Conservation (phyloP, 2,888 invertebrate species). For the Biston betularia region DNA sequence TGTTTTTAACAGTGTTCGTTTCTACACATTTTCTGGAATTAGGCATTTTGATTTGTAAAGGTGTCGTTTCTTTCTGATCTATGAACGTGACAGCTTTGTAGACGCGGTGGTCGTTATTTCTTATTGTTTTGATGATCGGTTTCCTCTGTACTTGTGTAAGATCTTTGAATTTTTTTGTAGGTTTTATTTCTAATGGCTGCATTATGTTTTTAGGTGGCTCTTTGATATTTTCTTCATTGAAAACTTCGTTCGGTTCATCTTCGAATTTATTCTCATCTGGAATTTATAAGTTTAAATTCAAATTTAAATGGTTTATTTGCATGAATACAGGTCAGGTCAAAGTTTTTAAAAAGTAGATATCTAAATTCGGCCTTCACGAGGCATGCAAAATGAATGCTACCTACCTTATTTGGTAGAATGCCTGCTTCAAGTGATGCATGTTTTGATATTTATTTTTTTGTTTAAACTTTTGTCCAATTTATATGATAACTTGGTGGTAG, state of each 20-base stretch:
- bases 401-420: no score
- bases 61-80: constrained; percentile 50
- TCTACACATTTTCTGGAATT: constrained; percentile 6
- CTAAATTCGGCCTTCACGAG: no score
- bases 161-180: constrained; percentile 36
- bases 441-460: no score
- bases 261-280: constrained; percentile 1
- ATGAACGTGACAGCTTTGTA: constrained; percentile 69
- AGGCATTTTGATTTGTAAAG: constrained; percentile 62
- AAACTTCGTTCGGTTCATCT: constrained; percentile 8
- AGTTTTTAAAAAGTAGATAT: no score
- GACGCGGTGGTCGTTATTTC: constrained; percentile 37
- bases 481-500: no score
- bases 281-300: background rate
- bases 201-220: constrained; percentile 29
- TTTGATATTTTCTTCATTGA: constrained; percentile 23
- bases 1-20: constrained; percentile 6
- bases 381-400: no score
- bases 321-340: no score
- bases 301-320: no score
- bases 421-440: no score
- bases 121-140: constrained; percentile 60
- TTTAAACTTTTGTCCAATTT: no score
- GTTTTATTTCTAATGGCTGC: constrained; percentile 31
- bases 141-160: constrained; percentile 39